phyloP scores from a whole-genome alignment of 2,797 vertebrate species.

The Natrix natrix region DNA sequence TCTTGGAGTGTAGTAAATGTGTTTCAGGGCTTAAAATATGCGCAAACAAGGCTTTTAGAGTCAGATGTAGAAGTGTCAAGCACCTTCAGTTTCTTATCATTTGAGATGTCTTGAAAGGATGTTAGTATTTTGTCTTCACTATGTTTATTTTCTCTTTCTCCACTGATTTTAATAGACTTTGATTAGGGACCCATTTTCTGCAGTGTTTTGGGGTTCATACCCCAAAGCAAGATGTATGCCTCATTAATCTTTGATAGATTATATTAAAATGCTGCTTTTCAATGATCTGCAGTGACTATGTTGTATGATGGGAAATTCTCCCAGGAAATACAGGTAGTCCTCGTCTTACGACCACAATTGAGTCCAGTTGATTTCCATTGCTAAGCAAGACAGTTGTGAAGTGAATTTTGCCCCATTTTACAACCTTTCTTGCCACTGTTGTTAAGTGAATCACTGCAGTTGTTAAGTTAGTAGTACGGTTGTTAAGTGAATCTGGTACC shows the following conservation, averaged over 20 bases:
- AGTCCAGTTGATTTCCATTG: background rate
- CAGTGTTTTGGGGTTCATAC: constrained; percentile 50
- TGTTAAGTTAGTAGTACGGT: background rate
- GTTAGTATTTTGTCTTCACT: constrained; percentile 32
- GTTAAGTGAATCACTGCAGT: background rate
- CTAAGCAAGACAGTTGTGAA: background rate
- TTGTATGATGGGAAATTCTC: background rate
- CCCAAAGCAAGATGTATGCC: constrained; percentile 21
- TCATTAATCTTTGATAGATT: background rate
- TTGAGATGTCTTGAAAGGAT: constrained; percentile 31
- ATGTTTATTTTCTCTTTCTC: constrained; percentile 45
- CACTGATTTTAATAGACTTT: constrained; percentile 60
- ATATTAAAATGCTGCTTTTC: constrained; percentile 31
- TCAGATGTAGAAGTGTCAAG: background rate
- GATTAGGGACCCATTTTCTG: constrained; percentile 53
- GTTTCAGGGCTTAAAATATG: constrained; percentile 4
- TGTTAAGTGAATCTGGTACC: background rate
- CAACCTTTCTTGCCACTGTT: background rate
- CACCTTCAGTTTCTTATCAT: background rate
- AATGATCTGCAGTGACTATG: background rate
- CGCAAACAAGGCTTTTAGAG: background rate
- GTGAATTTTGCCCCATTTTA: background rate
- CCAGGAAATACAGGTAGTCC: background rate
- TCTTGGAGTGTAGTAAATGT: background rate
- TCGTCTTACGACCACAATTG: background rate